phyloP scores from a whole-genome alignment of 2,797 vertebrate species.

The Pristis pectinata region DNA sequence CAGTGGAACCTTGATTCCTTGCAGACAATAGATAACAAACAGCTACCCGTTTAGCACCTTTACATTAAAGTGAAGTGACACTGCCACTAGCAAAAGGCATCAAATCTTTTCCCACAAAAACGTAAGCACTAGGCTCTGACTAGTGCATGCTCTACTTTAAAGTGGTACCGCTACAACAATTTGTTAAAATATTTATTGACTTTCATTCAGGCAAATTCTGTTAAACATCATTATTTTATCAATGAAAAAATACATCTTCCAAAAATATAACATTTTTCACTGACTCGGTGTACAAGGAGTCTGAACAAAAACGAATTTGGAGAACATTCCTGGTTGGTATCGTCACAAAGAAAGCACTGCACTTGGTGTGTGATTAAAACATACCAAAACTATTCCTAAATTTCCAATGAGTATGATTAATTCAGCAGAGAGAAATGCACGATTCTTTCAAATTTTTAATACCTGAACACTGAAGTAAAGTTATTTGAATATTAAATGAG shows the following conservation, averaged over 20 bases:
- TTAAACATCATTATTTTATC: background rate
- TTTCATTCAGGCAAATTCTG: background rate
- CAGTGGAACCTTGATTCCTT: background rate
- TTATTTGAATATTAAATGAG: background rate
- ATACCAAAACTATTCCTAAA: too few species aligned
- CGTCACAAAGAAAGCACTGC: background rate
- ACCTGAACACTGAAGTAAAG: background rate
- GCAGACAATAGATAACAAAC: background rate
- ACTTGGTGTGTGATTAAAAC: background rate
- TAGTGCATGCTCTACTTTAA: background rate
- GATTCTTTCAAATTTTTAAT: background rate
- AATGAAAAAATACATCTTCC: constrained; percentile 22
- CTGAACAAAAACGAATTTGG: background rate
- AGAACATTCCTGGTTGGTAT: background rate
- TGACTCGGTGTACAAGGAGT: background rate
- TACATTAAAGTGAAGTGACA: background rate
- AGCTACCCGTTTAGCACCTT: background rate
- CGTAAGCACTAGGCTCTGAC: too few species aligned
- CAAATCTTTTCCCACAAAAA: background rate
- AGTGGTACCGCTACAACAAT: background rate
- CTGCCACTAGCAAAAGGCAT: background rate
- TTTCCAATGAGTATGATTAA: background rate
- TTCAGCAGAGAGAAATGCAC: background rate
- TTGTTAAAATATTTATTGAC: background rate
- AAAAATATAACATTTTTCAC: constrained; percentile 18